Conservation (phyloP, 37 sponge, comb jelly and placozoan species). For the Agelas oroides region DNA sequence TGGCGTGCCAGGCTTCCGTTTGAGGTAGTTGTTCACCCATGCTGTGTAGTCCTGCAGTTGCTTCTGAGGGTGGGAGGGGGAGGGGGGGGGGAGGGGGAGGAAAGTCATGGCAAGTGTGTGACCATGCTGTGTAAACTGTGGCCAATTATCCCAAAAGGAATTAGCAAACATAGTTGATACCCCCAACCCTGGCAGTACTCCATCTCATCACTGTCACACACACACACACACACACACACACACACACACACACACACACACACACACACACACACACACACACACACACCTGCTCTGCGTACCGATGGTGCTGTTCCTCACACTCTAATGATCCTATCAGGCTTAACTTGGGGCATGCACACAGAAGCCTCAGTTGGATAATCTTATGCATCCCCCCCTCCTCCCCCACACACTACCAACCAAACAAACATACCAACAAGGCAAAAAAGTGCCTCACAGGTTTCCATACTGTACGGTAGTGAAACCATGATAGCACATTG, state of each 20-base stretch:
- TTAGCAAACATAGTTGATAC: not conserved
- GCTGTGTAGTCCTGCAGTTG: constrained; percentile 86
- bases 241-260: not conserved
- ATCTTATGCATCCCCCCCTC: too few species aligned
- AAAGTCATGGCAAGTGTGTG: not conserved
- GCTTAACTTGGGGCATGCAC: too few species aligned
- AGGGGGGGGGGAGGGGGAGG: constrained; percentile 14
- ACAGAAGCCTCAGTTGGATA: too few species aligned
- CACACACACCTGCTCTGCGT: not conserved
- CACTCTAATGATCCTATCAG: too few species aligned
- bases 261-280: not conserved
- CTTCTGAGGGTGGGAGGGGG: constrained; percentile 46
- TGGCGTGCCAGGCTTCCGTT: constrained; percentile 54
- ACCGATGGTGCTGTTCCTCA: not conserved
- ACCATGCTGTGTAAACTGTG: not conserved
- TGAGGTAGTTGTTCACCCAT: constrained; percentile 90
- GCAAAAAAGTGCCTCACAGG: too few species aligned
- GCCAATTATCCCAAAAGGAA: too few species aligned
- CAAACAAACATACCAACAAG: too few species aligned
- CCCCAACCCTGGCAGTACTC: too few species aligned
- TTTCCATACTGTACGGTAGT: too few species aligned
- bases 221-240: not conserved
- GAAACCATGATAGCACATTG: too few species aligned
- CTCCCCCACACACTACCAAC: too few species aligned
- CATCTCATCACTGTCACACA: too few species aligned